Evolutionary conservation across 2,113 vertebrate species (phyloP).

Genomic region (Nibea albiflora): DNA sequence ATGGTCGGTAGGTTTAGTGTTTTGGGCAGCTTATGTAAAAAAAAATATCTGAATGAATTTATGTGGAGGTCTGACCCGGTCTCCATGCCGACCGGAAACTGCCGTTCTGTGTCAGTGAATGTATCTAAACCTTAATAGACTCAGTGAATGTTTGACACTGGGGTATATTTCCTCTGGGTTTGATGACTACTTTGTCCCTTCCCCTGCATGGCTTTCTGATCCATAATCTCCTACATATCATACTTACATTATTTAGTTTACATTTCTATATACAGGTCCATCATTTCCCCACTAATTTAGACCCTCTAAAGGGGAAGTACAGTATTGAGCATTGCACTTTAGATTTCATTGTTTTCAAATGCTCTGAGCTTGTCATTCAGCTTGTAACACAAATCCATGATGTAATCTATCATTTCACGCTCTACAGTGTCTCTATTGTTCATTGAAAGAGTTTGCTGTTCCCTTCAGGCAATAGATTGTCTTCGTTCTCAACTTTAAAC

Average conservation of each 20-base stretch:
- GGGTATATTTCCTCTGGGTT: too few relatives aligned
- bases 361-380: conserved; percentile 22
- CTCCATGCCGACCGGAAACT: too few relatives aligned
- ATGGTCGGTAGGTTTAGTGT: too few relatives aligned
- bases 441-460: conserved; percentile 22
- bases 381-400: conserved; percentile 35
- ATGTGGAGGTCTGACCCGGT: too few relatives aligned
- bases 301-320: not conserved
- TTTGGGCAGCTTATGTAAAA: too few relatives aligned
- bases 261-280: too few relatives aligned
- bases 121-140: not conserved
- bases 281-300: not conserved
- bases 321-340: not conserved
- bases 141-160: not conserved
- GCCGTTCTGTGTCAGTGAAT: not conserved
- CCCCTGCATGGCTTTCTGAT: not conserved
- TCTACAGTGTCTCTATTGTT: conserved; percentile 50
- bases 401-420: conserved; percentile 34
- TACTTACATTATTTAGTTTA: not conserved
- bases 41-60: too few relatives aligned
- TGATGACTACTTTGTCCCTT: too few relatives aligned
- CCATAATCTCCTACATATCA: not conserved
- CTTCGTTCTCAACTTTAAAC: conserved; percentile 50
- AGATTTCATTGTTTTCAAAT: not conserved
- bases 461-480: conserved; percentile 19